Evolutionary conservation across 2,113 vertebrate species (phyloP), one percentile per base, ranked within the genome.

Genomic region (Crotalus helleri): DNA sequence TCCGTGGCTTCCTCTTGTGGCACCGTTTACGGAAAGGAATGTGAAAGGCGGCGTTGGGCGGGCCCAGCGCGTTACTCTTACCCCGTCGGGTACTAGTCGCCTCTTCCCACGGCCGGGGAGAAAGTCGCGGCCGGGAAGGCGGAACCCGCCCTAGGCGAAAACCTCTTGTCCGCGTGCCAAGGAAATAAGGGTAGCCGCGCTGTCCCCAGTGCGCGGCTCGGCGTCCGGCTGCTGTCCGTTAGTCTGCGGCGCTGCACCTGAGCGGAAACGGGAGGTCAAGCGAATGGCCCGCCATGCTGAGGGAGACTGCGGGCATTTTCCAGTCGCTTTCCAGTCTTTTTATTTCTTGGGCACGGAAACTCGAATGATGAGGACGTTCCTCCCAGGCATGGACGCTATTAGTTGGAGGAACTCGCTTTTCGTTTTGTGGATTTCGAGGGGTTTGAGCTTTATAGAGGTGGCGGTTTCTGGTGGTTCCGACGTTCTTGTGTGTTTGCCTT

Each of bases 11-110:
- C 26, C 3, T 21, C 51, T 85, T 74, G 91, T 15, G 33, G 2
- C 46, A 3, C 94, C 94, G 85, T 88, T 1, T 91, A 94, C 33
- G 94, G 93, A 90, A 89, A 92, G 95, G 95, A 87, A 92, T 53
- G 94, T 15, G 85, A 90, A 89, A 95, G 94, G 94, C 88, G 85
- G 89, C 12, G 12, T 4, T 87, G 81, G 92, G 90, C 59, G 92
- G 39, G 33, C 91, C 94, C 95, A 93, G 21, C 55, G 21, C 54
- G 4, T 19, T 17, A 13, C 93, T 94, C 49, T 51, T 93, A 24
- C 88, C 93, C 61, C 87, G n/a, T 33, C 93, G 95, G 69, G 3
- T 61, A 11, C 8, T 51, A 15, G 21, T 44, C 23, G 69, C 69
- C 69, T 26, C 49, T 4, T 6, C 5, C 10, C 49, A 26, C 4